phyloP scores from a whole-genome alignment of 64 coral and sea anemone genomes.

The Montipora capricornis region DNA sequence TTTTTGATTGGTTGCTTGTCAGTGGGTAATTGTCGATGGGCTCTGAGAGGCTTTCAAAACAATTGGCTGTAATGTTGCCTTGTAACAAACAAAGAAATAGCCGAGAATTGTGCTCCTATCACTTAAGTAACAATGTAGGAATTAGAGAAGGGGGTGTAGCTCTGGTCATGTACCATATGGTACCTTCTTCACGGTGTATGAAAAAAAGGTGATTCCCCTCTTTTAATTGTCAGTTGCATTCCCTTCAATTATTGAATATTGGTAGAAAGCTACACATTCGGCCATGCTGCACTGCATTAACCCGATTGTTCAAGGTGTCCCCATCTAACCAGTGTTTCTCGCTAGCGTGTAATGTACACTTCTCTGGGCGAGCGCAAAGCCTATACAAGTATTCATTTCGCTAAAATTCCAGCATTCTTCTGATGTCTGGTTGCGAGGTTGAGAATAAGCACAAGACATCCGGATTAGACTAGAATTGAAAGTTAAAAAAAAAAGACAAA shows the following conservation, averaged over 20 bases:
- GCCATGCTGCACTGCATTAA: neutral
- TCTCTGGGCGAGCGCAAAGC: neutral
- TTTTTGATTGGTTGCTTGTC: slow-evolving; percentile 69
- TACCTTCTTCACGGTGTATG: neutral
- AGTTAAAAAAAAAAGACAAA: neutral
- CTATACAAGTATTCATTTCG: neutral
- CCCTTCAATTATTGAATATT: neutral
- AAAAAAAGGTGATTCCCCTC: slow-evolving; percentile 40
- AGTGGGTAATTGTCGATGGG: slow-evolving; percentile 73
- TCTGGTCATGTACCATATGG: neutral
- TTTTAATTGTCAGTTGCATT: neutral
- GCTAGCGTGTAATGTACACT: neutral
- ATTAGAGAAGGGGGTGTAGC: neutral
- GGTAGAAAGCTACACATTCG: neutral
- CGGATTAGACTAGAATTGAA: neutral
- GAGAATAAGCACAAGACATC: neutral
- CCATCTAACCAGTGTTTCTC: neutral
- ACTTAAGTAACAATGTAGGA: slow-evolving; percentile 11
- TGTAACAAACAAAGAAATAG: slow-evolving; percentile 39
- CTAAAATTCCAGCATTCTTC: slow-evolving; percentile 15
- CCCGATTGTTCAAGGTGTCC: neutral
- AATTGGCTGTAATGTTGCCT: slow-evolving; percentile 64
- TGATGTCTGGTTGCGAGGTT: no score
- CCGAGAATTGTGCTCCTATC: slow-evolving; percentile 28
- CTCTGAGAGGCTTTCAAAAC: slow-evolving; percentile 71